phyloP scores from a whole-genome alignment of 2,113 vertebrate species.

The Gnathonemus longibarbis region DNA sequence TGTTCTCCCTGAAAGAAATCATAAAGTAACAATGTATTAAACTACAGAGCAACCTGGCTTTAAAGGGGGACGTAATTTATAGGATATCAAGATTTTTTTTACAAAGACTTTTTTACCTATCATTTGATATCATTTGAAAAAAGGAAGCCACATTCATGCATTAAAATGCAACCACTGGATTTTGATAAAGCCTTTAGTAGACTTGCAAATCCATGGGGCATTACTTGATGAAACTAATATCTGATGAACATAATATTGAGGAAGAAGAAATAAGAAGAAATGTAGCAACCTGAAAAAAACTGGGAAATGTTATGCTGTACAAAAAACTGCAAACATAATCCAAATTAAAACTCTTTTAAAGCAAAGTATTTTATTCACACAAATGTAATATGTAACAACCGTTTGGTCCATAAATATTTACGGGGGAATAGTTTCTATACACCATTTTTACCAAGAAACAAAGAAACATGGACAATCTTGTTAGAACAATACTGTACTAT shows the following conservation, averaged over 20 bases:
- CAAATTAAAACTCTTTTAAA: conserved; percentile 98
- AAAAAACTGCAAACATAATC: conserved; percentile 61
- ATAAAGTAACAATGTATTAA: conserved; percentile 99
- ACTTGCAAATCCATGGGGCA: conserved; percentile 92
- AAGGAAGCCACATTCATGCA: conserved; percentile 84
- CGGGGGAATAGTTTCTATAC: conserved; percentile 99
- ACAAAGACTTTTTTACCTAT: conserved; percentile 59
- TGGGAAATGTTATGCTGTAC: conserved; percentile 41
- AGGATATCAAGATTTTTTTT: conserved; percentile 51
- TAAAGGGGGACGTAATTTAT: conserved; percentile 75
- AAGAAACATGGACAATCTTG: conserved; percentile 99
- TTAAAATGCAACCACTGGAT: conserved; percentile 74
- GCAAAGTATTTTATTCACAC: conserved; percentile 99
- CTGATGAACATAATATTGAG: conserved; percentile 64
- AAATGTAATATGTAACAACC: conserved; percentile 99
- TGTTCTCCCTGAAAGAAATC: conserved; percentile 99
- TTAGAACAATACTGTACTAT: conserved; percentile 99
- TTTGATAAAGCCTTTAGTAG: conserved; percentile 62
- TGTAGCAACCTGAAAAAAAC: conserved; percentile 21
- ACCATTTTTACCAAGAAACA: conserved; percentile 99
- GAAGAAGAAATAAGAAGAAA: conserved; percentile 53
- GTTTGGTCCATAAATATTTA: conserved; percentile 99
- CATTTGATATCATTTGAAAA: conserved; percentile 69
- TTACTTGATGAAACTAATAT: conserved; percentile 65
- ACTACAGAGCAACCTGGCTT: conserved; percentile 99